Evolutionary conservation across 1,140 invertebrate genomes (phyloP), one percentile per base, ranked within the genome.

Genomic region (Drosophila elegans): DNA sequence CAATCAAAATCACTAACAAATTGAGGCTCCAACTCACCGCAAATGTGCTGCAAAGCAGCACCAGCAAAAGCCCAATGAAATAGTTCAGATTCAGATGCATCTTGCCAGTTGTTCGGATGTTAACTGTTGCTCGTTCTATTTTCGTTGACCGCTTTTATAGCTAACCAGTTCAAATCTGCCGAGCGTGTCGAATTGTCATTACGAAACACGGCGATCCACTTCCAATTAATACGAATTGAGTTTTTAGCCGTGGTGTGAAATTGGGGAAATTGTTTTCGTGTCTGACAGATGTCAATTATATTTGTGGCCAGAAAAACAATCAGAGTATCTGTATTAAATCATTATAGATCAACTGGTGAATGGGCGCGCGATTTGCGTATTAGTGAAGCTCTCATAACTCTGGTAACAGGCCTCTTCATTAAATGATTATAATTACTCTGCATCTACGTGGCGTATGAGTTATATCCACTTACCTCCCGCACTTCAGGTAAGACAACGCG

Each of bases 351-450:
- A 57, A 39, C 56, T 71, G 36, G 21, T 56, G 67, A 41, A 69
- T 71, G 48, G 11, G 0, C 5, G 16, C 44, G 10, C 41, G 42
- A 69, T 52, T 51, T 45, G 54, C 1, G 38, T 38, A 56, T 64
- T 56, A 56, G 16, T 49, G 27, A 52, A 61, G 29, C 13, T n/a
- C 11, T 10, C 51, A 42, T 49, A 61, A 39, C 46, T 7, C 38
- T 0, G 13, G 4, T 42, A 34, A 44, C 39, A 29, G 38, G 4
- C 54, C 81, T 68, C 74, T 84, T 74, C 74, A 85, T 80, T 80
- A 75, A 85, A 74, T 79, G 66, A 75, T 86, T 81, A 72, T 86
- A 86, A 85, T 86, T 86, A 72, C 80, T 66, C 73, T n/a, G 57
- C 63, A 51, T 55, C 68, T 54, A 71, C 57, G 42, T 66, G 74